Percentiles rank a stretch among this genome's conserved stretches.
phyloP scores from a whole-genome alignment of 2,888 invertebrate genomes.

The Synanthedon formicaeformis region DNA sequence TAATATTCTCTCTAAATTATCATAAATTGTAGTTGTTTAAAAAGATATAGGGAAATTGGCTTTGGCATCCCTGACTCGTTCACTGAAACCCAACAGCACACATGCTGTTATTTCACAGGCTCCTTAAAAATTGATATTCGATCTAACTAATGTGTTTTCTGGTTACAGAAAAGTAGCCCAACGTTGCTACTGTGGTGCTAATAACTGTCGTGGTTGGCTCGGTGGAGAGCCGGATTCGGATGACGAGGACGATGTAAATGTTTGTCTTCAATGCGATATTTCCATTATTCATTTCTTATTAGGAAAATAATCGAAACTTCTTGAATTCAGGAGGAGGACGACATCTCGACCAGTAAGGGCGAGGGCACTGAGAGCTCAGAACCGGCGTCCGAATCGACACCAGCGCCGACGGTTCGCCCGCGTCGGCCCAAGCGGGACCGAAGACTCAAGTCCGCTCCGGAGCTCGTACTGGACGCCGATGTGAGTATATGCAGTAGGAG shows the following conservation, averaged over 20 bases:
- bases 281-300: not conserved
- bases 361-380: slow-evolving; percentile 16
- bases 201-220: slow-evolving; percentile 94
- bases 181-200: slow-evolving; percentile 92
- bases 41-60: too few relatives aligned
- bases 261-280: not conserved
- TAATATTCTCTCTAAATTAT: not conserved
- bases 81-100: too few relatives aligned
- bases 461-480: slow-evolving; percentile 58
- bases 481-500: slow-evolving; percentile 24
- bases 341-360: slow-evolving; percentile 41
- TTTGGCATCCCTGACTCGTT: too few relatives aligned
- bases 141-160: slow-evolving; percentile 7
- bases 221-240: slow-evolving; percentile 85
- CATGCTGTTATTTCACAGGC: not conserved
- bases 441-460: slow-evolving; percentile 48
- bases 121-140: not conserved
- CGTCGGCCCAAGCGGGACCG: slow-evolving; percentile 47
- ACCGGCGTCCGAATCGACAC: slow-evolving; percentile 3
- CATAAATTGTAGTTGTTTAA: not conserved
- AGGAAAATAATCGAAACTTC: slow-evolving; percentile 4
- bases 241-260: slow-evolving; percentile 49
- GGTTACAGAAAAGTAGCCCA: slow-evolving; percentile 89
- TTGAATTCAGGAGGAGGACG: slow-evolving; percentile 41
- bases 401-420: slow-evolving; percentile 16